phyloP scores from a whole-genome alignment of 2,797 vertebrate species.

The Cephalopachus bancanus region DNA sequence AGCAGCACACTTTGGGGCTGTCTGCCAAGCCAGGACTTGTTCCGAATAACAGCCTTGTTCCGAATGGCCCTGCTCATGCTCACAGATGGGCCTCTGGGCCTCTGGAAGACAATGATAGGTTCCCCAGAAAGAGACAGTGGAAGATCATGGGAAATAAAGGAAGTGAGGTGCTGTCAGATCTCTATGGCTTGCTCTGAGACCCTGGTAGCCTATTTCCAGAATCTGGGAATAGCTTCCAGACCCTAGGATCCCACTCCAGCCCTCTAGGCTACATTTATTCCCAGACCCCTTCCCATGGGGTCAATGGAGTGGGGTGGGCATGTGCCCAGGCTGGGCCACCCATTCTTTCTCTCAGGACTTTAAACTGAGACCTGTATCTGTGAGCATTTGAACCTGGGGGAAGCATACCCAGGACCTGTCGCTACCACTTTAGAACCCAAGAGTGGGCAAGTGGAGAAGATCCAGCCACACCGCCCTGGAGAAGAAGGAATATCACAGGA shows the following conservation, averaged over 20 bases:
- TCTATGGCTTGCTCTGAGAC: background rate
- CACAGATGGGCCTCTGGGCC: background rate
- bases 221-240: background rate
- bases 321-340: background rate
- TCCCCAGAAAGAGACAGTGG: background rate
- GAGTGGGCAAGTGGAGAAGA: background rate
- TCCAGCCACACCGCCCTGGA: rapidly evolving
- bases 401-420: background rate
- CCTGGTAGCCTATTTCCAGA: background rate
- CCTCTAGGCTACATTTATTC: background rate
- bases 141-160: background rate
- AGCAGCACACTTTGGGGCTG: background rate
- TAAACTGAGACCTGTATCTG: background rate
- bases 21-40: background rate
- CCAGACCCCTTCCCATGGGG: background rate
- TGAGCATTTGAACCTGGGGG: background rate
- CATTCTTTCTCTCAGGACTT: background rate
- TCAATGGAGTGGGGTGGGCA: rapidly evolving
- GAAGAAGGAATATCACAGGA: background rate
- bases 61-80: background rate
- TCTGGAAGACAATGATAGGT: background rate
- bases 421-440: background rate
- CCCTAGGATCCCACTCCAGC: background rate
- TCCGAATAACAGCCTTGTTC: background rate
- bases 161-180: background rate